Conservation (phyloP, 2,888 invertebrate genomes). For the Drosophila pseudotalamancana region DNA sequence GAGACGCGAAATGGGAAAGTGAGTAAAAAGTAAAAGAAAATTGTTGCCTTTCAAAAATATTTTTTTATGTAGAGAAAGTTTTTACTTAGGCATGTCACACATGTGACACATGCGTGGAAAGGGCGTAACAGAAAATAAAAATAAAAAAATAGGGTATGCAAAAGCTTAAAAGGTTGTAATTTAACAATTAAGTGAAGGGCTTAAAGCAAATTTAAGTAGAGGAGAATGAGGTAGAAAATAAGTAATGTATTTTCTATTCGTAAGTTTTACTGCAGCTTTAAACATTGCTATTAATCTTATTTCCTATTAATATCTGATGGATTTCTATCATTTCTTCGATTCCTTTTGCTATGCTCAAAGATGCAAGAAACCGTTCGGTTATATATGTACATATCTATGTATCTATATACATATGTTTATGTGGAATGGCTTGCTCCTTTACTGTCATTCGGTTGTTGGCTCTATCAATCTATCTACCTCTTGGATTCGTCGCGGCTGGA, state of each 20-base stretch:
- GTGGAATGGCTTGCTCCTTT: slow-evolving; percentile 5
- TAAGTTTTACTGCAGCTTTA: too few relatives aligned
- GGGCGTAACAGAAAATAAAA: neutral
- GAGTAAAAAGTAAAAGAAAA: slow-evolving; percentile 13
- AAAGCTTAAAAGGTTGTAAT: neutral
- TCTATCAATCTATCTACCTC: slow-evolving; percentile 42
- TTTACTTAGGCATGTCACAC: slow-evolving; percentile 10
- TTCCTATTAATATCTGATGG: too few relatives aligned
- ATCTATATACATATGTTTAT: neutral
- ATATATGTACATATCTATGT: too few relatives aligned
- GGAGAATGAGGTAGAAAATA: neutral
- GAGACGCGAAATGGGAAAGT: too few relatives aligned
- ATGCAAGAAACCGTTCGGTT: too few relatives aligned
- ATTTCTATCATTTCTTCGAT: too few relatives aligned
- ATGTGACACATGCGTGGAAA: slow-evolving; percentile 5
- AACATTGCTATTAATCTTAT: too few relatives aligned
- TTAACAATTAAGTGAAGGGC: slow-evolving; percentile 9
- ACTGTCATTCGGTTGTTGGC: slow-evolving; percentile 3
- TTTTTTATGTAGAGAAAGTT: slow-evolving; percentile 19
- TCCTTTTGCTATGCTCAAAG: too few relatives aligned
- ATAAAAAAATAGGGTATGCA: neutral
- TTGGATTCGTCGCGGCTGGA: neutral
- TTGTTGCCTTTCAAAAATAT: slow-evolving; percentile 42
- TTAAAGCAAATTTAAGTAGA: neutral
- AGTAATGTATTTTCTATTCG: too few relatives aligned